Evolutionary conservation across 1,140 invertebrate genomes (phyloP).

Genomic region (Dendroctonus valens): DNA sequence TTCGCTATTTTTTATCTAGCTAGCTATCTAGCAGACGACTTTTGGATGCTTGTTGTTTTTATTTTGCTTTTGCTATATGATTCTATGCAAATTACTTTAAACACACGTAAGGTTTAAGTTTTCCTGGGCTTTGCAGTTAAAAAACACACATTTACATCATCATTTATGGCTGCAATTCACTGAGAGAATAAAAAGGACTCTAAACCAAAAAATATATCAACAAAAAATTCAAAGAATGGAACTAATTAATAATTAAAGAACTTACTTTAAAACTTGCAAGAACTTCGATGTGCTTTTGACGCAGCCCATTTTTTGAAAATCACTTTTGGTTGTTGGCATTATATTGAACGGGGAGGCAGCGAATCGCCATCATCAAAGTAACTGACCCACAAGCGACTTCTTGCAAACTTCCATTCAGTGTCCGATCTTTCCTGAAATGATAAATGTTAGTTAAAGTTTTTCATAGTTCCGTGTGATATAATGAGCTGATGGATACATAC

Average conservation of each 20-base stretch:
- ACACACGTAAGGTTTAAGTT: too few species aligned
- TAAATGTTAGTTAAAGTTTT: not conserved
- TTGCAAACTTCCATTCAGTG: conserved; percentile 80
- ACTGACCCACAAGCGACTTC: conserved; percentile 84
- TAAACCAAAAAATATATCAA: too few species aligned
- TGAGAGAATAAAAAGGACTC: too few species aligned
- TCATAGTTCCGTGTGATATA: not conserved
- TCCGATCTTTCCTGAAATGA: conserved; percentile 39
- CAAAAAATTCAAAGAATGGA: too few species aligned
- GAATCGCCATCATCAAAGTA: conserved; percentile 87
- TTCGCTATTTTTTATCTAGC: too few species aligned
- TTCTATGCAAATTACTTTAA: too few species aligned
- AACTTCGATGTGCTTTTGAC: conserved; percentile 65
- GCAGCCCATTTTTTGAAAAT: conserved; percentile 62
- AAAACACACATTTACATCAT: too few species aligned
- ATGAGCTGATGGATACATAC: conserved; percentile 44
- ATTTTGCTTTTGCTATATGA: too few species aligned
- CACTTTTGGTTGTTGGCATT: conserved; percentile 67
- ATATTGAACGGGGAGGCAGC: conserved; percentile 87
- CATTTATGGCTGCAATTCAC: too few species aligned
- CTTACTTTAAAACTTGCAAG: conserved; percentile 62
- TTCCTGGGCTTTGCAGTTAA: too few species aligned
- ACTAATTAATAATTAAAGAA: not conserved
- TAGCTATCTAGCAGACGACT: too few species aligned
- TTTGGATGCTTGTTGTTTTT: too few species aligned